Evolutionary conservation across 2,888 invertebrate species (phyloP).

Genomic region (Sinodicranocentrus sp.): DNA sequence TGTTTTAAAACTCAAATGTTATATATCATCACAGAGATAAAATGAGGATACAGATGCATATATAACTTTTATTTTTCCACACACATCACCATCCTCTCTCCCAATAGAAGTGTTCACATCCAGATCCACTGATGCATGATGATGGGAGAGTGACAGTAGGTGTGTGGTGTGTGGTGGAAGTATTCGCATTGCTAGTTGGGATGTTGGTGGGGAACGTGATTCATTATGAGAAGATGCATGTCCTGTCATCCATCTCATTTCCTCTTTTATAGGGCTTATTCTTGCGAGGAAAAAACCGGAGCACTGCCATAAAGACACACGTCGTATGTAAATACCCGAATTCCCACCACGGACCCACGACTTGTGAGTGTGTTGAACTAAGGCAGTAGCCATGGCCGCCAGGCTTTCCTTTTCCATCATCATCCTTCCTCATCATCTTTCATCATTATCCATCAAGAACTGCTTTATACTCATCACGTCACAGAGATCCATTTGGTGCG

Average conservation of each 20-base stretch:
- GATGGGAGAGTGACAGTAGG: neutral
- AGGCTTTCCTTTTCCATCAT: constrained; percentile 55
- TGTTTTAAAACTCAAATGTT: too few species aligned
- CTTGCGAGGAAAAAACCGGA: constrained; percentile 31
- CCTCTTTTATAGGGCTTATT: constrained; percentile 54
- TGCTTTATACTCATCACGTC: constrained; percentile 14
- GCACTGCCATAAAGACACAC: neutral
- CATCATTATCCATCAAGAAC: constrained; percentile 57
- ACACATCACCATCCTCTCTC: too few species aligned
- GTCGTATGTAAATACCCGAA: neutral
- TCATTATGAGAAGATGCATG: constrained; percentile 56
- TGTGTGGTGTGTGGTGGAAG: neutral
- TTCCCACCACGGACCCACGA: too few species aligned
- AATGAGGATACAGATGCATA: too few species aligned
- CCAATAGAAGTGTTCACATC: too few species aligned
- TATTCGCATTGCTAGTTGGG: neutral
- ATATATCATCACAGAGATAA: too few species aligned
- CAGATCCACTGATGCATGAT: neutral
- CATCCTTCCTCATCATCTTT: constrained; percentile 47
- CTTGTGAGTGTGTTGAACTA: too few species aligned
- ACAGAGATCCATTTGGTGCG: neutral
- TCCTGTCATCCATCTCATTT: constrained; percentile 61
- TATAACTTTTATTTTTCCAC: too few species aligned
- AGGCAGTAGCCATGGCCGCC: neutral
- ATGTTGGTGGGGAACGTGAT: constrained; percentile 48